Base-by-base conservation (phyloP, 2,888 invertebrate genomes). In the Eupithecia subumbrata region DNA sequence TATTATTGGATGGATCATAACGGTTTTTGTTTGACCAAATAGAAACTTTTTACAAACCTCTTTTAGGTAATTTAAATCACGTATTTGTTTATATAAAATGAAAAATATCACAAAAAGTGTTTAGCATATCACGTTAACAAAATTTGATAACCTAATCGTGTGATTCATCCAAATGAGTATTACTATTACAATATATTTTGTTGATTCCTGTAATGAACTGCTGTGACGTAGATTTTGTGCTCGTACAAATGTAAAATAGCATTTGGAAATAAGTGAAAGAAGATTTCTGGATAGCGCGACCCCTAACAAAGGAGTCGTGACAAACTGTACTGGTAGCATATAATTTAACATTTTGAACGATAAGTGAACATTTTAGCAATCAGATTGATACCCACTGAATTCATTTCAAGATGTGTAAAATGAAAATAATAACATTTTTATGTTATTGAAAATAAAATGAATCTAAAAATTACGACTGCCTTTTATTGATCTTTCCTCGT, bases 381-480 rank as follows among this genome's bases (percentile, higher is more conserved):
- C 91, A 87, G 90, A 89, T 91, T 90, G 90, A 89, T 89, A 90
- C 89, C 90, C 89, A 92, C 91, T 91, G 91, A 92, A 91, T 92
- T 93, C 86, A 91, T 93, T 94, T 92, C 86, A 88, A 94, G 92
- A 92, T 92, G 90, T 95, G 90, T 93, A 94, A 94, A 94, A 93
- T 91, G 90, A 90, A 90, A 91, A 89, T 73, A 91, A 94, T 95
- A 95, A 95, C 95, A 95, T 95, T 95, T 95, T 95, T 95, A 95
- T 95, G 95, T 95, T 95, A 95, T 95, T 95, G 92, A 95, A 95
- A 95, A 95, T 95, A 95, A 95, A 95, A 95, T 92, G 93, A 94
- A 92, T 90, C 88, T 92, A 94, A 94, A 95, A 94, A 94, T 92
- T 92, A 92, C 82, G 64, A 70, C 74, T 76, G 83, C 82, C 83